Conservation (phyloP, 2,888 invertebrate genomes). For the Gymnocheta viridis region DNA sequence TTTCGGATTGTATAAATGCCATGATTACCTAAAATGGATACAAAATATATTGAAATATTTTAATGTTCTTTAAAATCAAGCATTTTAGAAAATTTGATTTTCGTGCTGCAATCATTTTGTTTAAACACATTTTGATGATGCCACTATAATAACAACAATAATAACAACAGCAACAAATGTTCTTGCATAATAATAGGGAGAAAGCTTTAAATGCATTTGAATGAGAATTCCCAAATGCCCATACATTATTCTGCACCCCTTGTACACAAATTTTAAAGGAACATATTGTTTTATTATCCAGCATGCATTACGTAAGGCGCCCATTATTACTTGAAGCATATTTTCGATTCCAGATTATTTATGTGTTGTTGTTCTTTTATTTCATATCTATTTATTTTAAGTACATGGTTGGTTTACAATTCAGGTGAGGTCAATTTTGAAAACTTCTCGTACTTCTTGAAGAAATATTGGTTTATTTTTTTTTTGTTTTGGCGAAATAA, state of each 20-base stretch:
- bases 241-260: slow-evolving; percentile 18
- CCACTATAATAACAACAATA: slow-evolving; percentile 39
- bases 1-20: background rate
- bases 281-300: slow-evolving; percentile 6
- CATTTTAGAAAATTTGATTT: slow-evolving; percentile 76
- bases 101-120: slow-evolving; percentile 78
- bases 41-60: slow-evolving; percentile 9
- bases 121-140: slow-evolving; percentile 50
- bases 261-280: background rate
- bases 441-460: slow-evolving; percentile 26
- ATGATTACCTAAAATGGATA: background rate
- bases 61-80: slow-evolving; percentile 51
- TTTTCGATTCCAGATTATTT: slow-evolving; percentile 50
- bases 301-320: slow-evolving; percentile 46
- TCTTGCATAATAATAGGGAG: slow-evolving; percentile 50
- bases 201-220: slow-evolving; percentile 33
- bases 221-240: background rate
- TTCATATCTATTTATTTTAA: slow-evolving; percentile 36
- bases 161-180: slow-evolving; percentile 10
- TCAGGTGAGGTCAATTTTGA: slow-evolving; percentile 63
- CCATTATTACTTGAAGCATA: slow-evolving; percentile 51
- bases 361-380: slow-evolving; percentile 11
- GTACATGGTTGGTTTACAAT: slow-evolving; percentile 48
- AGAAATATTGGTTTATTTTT: slow-evolving; percentile 3
- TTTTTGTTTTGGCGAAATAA: slow-evolving; percentile 8